Evolutionary conservation across 2,888 invertebrate genomes (phyloP).

Genomic region (Atrina japonica): DNA sequence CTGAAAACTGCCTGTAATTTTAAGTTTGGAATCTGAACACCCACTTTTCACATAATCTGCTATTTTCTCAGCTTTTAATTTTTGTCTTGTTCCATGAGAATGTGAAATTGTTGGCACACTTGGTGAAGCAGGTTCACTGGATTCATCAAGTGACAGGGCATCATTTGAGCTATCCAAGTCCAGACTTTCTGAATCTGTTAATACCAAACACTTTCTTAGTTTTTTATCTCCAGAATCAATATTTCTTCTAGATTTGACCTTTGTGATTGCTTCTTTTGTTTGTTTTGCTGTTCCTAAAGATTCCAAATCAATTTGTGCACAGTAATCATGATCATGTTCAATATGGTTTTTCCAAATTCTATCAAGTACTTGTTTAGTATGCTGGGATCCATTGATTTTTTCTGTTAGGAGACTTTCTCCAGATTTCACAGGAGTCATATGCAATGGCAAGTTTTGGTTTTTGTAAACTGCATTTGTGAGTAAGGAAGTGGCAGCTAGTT

Average conservation of each 20-base stretch:
- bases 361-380: constrained; percentile 1
- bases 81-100: constrained; percentile 9
- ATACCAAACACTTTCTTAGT: constrained; percentile 14
- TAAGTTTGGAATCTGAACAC: constrained; percentile 71
- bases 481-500: constrained; percentile 22
- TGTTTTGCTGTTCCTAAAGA: constrained; percentile 16
- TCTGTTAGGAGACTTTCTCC: neutral
- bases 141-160: constrained; percentile 11
- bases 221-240: constrained; percentile 20
- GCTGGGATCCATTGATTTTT: no score
- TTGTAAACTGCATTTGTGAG: constrained; percentile 26
- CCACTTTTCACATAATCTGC: constrained; percentile 40
- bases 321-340: constrained; percentile 75
- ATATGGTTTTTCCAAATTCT: constrained; percentile 42
- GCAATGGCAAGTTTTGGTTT: neutral
- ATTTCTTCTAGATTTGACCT: constrained; percentile 22
- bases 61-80: constrained; percentile 35
- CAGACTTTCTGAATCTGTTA: constrained; percentile 10
- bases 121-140: constrained; percentile 25
- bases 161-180: constrained; percentile 11
- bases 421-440: neutral
- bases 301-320: constrained; percentile 50
- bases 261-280: constrained; percentile 6
- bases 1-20: constrained; percentile 79
- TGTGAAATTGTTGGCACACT: constrained; percentile 7